Conservation (phyloP, 2,113 vertebrate genomes). For the Calypte anna region DNA sequence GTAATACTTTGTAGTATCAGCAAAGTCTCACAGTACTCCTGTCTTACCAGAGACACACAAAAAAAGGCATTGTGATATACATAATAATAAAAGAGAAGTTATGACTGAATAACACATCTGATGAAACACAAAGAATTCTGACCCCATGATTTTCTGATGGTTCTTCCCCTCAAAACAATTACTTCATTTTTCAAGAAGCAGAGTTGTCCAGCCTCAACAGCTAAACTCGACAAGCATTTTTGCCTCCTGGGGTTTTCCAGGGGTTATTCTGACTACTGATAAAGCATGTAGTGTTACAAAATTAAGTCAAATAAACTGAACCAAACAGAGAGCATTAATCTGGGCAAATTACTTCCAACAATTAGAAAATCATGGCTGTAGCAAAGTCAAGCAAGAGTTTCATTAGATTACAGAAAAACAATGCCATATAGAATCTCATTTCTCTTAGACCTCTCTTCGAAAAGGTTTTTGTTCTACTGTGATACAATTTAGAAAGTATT, state of each 20-base stretch:
- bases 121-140: constrained; percentile 23
- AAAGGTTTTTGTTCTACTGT: not conserved
- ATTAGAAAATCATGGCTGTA: constrained; percentile 29
- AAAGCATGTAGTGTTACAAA: constrained; percentile 69
- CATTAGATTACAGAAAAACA: constrained; percentile 34
- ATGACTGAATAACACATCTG: not conserved
- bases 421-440: constrained; percentile 21
- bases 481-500: constrained; percentile 29
- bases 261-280: constrained; percentile 58
- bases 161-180: constrained; percentile 48
- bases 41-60: not conserved
- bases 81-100: not conserved
- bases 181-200: constrained; percentile 58
- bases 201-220: constrained; percentile 46
- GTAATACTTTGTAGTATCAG: not conserved
- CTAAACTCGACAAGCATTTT: constrained; percentile 65
- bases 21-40: not conserved
- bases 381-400: constrained; percentile 26
- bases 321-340: constrained; percentile 52
- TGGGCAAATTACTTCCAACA: constrained; percentile 56
- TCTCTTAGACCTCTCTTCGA: not conserved
- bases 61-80: constrained; percentile 23
- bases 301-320: constrained; percentile 45
- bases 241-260: constrained; percentile 61
- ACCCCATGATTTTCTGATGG: not conserved